Percentiles rank a stretch among this genome's conserved stretches.
Conservation (phyloP, 2,113 vertebrate genomes). For the Numida meleagris region DNA sequence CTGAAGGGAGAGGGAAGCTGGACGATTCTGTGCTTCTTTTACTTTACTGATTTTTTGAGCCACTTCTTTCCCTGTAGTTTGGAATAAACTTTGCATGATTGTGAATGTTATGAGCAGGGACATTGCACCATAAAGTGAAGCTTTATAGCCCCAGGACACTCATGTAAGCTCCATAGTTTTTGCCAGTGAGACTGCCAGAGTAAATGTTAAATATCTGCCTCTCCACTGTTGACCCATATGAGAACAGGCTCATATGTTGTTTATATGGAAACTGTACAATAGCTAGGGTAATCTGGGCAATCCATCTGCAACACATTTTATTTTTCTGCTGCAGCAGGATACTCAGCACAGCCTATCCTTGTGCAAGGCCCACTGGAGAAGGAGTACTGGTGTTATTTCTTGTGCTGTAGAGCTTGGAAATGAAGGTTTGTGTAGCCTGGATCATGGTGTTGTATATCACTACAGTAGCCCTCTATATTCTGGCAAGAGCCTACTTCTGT, state of each 20-base stretch:
- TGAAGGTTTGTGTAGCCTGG: not conserved
- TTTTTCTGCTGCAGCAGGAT: not conserved
- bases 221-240: not conserved
- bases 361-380: not conserved
- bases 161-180: fast-evolving
- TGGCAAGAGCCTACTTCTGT: not conserved
- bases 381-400: not conserved
- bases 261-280: not conserved
- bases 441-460: not conserved
- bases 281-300: not conserved
- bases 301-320: not conserved
- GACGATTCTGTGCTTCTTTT: not conserved
- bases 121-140: not conserved
- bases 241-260: not conserved
- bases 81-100: not conserved
- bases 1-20: not conserved
- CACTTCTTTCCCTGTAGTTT: not conserved
- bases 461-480: not conserved
- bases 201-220: fast-evolving
- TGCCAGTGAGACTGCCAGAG: not conserved
- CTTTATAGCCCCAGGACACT: not conserved
- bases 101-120: not conserved
- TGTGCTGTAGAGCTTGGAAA: not conserved
- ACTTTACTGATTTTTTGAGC: not conserved
- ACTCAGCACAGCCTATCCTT: not conserved